phyloP scores from a whole-genome alignment of 92 coral and sea anemone species.

The Micromussa lordhowensis region DNA sequence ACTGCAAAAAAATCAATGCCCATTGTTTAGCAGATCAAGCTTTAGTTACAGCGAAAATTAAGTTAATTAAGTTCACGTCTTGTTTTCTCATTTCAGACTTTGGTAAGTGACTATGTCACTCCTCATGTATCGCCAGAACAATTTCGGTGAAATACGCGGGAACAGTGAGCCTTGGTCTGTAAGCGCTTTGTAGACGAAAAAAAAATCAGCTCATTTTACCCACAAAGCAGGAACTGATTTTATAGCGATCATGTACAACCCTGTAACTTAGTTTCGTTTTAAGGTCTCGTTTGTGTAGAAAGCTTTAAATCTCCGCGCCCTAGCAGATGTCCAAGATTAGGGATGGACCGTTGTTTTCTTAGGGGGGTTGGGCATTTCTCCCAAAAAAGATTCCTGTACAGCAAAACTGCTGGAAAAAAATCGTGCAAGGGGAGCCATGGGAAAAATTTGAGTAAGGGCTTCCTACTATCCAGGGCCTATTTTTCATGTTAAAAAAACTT shows the following conservation, averaged over 20 bases:
- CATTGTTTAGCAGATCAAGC: background rate
- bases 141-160: background rate
- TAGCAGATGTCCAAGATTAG: too few species aligned
- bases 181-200: background rate
- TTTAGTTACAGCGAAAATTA: background rate
- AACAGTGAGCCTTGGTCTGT: background rate
- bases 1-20: background rate
- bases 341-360: too few species aligned
- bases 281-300: too few species aligned
- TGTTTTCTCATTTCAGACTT: background rate
- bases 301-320: too few species aligned
- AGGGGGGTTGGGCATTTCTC: too few species aligned
- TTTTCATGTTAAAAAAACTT: too few species aligned
- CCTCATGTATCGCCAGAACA: background rate
- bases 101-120: slow-evolving; percentile 2
- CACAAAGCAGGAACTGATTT: background rate
- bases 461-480: too few species aligned
- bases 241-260: background rate
- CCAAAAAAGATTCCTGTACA: too few species aligned
- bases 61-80: background rate
- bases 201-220: background rate
- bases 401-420: too few species aligned
- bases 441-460: too few species aligned
- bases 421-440: too few species aligned
- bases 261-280: too few species aligned